Percentiles rank a stretch among this genome's conserved stretches.
These are phyloP conservation scores for Sinotaia quadrata DNA, from an alignment of 2,888 invertebrate species.

Conservation along the genomic window DNA sequence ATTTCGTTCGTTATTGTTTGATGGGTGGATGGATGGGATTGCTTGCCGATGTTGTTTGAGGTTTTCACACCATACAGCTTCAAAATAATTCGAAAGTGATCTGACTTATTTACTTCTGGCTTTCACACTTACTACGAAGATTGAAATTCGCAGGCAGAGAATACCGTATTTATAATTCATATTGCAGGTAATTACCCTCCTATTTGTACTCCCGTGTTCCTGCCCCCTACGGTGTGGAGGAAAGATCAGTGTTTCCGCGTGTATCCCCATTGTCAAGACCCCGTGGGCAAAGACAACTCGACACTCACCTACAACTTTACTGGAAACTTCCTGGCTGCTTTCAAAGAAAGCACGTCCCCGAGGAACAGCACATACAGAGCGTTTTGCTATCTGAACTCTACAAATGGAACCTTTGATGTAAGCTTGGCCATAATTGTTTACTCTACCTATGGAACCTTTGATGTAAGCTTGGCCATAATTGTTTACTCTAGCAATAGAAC, in stretches of 20 bases:
- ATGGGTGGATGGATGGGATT: too few relatives aligned
- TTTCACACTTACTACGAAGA: too few relatives aligned
- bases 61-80: too few relatives aligned
- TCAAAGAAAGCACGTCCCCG: neutral
- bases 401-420: constrained; percentile 4
- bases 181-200: constrained; percentile 13
- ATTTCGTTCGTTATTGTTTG: too few relatives aligned
- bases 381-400: constrained; percentile 6
- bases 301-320: constrained; percentile 3
- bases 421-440: too few relatives aligned
- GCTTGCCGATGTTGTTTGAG: too few relatives aligned
- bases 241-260: constrained; percentile 3
- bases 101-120: too few relatives aligned
- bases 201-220: neutral
- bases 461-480: too few relatives aligned
- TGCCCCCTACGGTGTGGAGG: constrained; percentile 11
- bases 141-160: too few relatives aligned
- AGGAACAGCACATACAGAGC: neutral
- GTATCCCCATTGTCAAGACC: constrained; percentile 18
- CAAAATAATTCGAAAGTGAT: too few relatives aligned
- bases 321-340: neutral
- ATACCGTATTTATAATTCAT: too few relatives aligned
- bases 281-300: neutral
- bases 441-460: neutral
- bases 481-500: neutral